phyloP scores from a whole-genome alignment of 2,888 invertebrate species.

The Idaea aversata region DNA sequence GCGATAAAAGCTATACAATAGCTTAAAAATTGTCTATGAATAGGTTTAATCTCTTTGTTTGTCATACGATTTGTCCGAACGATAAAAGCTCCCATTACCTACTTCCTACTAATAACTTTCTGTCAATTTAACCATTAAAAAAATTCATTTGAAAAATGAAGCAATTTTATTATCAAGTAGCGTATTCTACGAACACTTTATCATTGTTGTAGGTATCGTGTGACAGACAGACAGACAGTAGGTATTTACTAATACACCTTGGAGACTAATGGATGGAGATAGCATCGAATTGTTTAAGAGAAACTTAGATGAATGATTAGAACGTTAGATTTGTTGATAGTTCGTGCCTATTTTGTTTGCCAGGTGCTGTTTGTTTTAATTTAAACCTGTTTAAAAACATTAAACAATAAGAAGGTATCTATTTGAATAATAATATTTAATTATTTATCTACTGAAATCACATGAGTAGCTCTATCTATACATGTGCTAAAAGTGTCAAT shows the following conservation, averaged over 20 bases:
- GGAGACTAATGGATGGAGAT: slow-evolving; percentile 11
- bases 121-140: not conserved
- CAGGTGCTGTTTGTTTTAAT: not conserved
- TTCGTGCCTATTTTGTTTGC: not conserved
- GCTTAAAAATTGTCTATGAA: not conserved
- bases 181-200: slow-evolving; percentile 8
- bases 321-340: not conserved
- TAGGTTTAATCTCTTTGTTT: too few species aligned
- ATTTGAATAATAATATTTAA: too few species aligned
- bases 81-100: not conserved
- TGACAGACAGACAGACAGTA: slow-evolving; percentile 16
- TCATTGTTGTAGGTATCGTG: slow-evolving; percentile 12
- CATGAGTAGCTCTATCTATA: not conserved
- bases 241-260: slow-evolving; percentile 15
- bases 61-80: too few species aligned
- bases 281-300: slow-evolving; percentile 22
- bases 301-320: slow-evolving; percentile 17
- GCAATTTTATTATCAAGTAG: slow-evolving; percentile 2
- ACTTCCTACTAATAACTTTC: not conserved
- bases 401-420: too few species aligned
- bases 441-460: too few species aligned
- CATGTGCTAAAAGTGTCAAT: too few species aligned
- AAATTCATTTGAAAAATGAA: not conserved
- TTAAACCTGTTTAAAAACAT: too few species aligned
- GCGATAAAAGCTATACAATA: too few species aligned